phyloP scores from a whole-genome alignment of 2,888 invertebrate species.

The Lasioglossum figueresi region DNA sequence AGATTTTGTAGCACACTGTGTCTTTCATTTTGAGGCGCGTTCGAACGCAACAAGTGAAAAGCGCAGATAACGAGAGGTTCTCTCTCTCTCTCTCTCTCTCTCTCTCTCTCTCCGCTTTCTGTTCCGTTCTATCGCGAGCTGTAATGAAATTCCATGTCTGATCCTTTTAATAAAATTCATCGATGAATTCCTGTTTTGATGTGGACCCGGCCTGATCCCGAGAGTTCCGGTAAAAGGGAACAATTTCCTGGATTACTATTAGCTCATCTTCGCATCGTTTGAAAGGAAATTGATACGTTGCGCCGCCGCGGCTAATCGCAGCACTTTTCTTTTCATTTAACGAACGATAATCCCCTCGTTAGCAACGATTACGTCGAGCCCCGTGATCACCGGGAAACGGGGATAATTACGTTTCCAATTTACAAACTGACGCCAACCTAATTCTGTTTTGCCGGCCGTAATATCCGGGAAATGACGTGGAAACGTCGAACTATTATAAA shows the following conservation, averaged over 20 bases:
- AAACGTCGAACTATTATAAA: not conserved
- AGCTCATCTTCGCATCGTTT: not conserved
- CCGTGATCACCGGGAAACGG: not conserved
- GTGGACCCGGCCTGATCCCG: not conserved
- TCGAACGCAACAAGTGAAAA: constrained; percentile 41
- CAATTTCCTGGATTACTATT: constrained; percentile 16
- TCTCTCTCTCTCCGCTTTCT: not conserved
- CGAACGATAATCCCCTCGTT: not conserved
- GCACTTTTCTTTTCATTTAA: not conserved
- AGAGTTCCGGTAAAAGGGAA: not conserved
- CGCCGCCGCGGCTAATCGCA: not conserved
- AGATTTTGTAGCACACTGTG: not conserved
- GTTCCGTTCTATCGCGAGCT: constrained; percentile 20
- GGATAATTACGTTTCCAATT: not conserved
- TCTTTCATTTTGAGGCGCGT: constrained; percentile 8
- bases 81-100: not conserved
- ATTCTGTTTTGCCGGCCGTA: not conserved
- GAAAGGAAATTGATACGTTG: not conserved
- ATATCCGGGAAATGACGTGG: not conserved
- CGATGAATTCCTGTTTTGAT: constrained; percentile 34
- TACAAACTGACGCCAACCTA: constrained; percentile 2
- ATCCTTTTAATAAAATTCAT: constrained; percentile 36
- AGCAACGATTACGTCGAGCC: not conserved
- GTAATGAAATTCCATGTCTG: constrained; percentile 46
- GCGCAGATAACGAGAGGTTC: constrained; percentile 21